Conservation (phyloP, 23 tunicate species). For the Pegea sp. region DNA sequence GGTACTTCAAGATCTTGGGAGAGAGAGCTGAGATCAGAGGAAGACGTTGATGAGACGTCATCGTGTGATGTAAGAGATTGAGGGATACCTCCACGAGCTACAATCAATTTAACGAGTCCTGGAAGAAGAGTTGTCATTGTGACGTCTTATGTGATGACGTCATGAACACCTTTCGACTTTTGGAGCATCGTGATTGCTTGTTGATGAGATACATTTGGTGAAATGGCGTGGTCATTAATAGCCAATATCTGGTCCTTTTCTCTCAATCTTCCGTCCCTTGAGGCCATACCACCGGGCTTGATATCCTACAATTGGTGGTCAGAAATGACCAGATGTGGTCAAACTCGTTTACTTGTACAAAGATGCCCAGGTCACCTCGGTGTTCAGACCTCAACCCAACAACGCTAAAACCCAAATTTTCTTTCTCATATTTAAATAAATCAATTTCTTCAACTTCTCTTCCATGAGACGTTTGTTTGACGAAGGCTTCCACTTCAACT, state of each 20-base stretch:
- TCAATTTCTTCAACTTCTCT: constrained; percentile 64
- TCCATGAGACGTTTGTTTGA: constrained; percentile 59
- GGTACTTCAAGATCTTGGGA: constrained; percentile 27
- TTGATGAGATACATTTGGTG: constrained; percentile 65
- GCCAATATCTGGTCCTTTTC: constrained; percentile 89
- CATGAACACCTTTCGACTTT: constrained; percentile 20
- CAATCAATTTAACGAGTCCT: constrained; percentile 45
- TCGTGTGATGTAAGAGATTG: constrained; percentile 8
- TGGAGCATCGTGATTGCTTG: constrained; percentile 68
- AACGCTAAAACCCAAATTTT: constrained; percentile 90
- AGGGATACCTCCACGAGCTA: constrained; percentile 87
- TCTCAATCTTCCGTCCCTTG: constrained; percentile 63
- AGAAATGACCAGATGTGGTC: too few relatives aligned
- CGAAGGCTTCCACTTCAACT: constrained; percentile 29
- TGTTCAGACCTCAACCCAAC: constrained; percentile 76
- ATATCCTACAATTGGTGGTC: too few relatives aligned
- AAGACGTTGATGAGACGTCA: constrained; percentile 36
- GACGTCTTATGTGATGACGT: not conserved
- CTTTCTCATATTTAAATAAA: constrained; percentile 36
- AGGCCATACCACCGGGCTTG: constrained; percentile 76
- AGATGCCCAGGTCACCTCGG: constrained; percentile 79
- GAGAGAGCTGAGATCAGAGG: constrained; percentile 50
- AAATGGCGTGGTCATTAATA: constrained; percentile 60
- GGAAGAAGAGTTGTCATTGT: not conserved
- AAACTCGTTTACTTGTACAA: constrained; percentile 44